Conservation (phyloP, 2,888 invertebrate genomes). For the Apotomis capreana region DNA sequence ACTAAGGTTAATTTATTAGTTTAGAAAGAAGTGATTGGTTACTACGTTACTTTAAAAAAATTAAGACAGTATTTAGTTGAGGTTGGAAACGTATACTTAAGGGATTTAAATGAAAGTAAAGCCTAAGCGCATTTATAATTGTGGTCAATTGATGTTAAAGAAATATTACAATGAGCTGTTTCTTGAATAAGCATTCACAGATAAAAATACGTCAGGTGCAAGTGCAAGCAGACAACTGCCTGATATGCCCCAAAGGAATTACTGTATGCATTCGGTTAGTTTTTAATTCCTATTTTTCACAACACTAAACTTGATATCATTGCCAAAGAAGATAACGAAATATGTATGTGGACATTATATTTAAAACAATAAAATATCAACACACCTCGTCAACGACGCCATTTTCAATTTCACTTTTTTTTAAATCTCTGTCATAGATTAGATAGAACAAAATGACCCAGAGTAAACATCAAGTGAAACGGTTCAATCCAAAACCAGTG, state of each 20-base stretch:
- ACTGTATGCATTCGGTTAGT: background rate
- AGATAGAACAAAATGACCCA: background rate
- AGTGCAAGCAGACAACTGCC: background rate
- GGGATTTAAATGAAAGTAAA: too few species aligned
- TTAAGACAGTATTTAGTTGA: too few species aligned
- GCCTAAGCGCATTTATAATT: too few species aligned
- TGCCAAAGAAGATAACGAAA: background rate
- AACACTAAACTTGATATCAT: background rate
- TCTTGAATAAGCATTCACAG: background rate
- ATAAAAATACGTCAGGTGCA: background rate
- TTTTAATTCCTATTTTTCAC: background rate
- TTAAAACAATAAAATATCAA: slow-evolving; percentile 45
- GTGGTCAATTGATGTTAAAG: too few species aligned
- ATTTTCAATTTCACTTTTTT: slow-evolving; percentile 55
- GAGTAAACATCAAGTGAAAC: background rate
- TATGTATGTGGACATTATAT: background rate
- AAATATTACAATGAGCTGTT: too few species aligned
- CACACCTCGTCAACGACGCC: slow-evolving; percentile 77
- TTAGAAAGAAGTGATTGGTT: too few species aligned
- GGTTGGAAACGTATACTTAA: too few species aligned
- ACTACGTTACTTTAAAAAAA: too few species aligned
- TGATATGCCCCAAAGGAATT: background rate
- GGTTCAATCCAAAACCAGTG: background rate
- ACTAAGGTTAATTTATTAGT: too few species aligned
- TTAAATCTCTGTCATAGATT: too few species aligned